Conservation (phyloP, 2,888 invertebrate species). For the Tipula helvola region DNA sequence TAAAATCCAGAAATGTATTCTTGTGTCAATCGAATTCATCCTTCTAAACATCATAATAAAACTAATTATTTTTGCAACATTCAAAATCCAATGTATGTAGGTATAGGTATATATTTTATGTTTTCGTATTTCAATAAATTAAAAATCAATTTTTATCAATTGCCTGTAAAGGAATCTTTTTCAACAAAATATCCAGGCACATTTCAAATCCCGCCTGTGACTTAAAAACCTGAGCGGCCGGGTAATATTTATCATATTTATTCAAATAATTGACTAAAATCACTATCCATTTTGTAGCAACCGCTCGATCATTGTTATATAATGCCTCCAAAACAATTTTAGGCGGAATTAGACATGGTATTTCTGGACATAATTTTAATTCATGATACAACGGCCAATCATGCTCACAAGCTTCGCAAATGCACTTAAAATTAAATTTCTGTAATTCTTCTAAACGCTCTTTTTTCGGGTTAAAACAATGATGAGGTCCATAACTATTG, state of each 20-base stretch:
- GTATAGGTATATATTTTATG: no score
- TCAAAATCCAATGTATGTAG: no score
- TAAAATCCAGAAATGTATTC: no score
- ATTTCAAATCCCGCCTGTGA: constrained; percentile 34
- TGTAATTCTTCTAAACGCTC: constrained; percentile 47
- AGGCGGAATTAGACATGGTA: constrained; percentile 27
- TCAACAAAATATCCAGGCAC: constrained; percentile 29
- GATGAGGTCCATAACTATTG: constrained; percentile 76
- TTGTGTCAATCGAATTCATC: no score
- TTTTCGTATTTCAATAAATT: background rate
- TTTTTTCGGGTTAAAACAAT: constrained; percentile 45
- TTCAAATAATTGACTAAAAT: constrained; percentile 29
- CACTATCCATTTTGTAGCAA: constrained; percentile 28
- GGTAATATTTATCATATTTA: constrained; percentile 27
- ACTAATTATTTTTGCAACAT: no score
- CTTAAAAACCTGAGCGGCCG: constrained; percentile 29
- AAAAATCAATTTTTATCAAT: background rate
- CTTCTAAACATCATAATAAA: no score
- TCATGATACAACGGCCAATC: constrained; percentile 52
- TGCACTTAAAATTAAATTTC: constrained; percentile 71
- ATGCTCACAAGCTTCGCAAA: constrained; percentile 58
- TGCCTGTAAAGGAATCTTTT: background rate
- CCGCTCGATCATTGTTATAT: constrained; percentile 27
- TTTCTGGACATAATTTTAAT: constrained; percentile 28
- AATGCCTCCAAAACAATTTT: constrained; percentile 25